These are phyloP conservation scores for Coleophora flavipennella DNA, from an alignment of 2,888 invertebrate genomes.

Conservation along the genomic window DNA sequence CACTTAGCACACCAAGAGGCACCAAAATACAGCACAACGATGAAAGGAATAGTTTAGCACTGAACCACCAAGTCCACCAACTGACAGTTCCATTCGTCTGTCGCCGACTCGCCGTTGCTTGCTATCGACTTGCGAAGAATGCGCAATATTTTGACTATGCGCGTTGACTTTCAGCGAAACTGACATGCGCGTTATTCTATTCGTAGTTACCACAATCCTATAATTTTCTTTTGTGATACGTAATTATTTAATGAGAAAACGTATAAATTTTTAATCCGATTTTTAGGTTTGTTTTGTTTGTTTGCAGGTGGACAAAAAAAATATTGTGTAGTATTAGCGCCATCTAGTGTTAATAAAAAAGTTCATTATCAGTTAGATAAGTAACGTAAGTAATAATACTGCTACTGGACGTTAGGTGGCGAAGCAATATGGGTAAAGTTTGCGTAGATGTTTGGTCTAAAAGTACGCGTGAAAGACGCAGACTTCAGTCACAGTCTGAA, in stretches of 20 bases:
- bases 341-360: conserved; percentile 26
- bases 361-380: neutral
- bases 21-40: conserved; percentile 60
- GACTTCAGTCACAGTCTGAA: too few relatives aligned
- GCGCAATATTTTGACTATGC: conserved; percentile 72
- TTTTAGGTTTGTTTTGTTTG: too few relatives aligned
- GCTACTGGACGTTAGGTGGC: conserved; percentile 25
- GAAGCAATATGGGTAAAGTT: neutral
- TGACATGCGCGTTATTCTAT: conserved; percentile 51
- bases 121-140: conserved; percentile 50
- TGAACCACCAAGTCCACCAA: too few relatives aligned
- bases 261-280: too few relatives aligned
- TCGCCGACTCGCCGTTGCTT: conserved; percentile 36
- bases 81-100: conserved; percentile 41
- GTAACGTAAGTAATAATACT: conserved; percentile 2
- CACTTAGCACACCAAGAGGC: conserved; percentile 60
- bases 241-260: too few relatives aligned
- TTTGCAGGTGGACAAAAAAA: too few relatives aligned
- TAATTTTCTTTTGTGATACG: too few relatives aligned
- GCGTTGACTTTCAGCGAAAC: conserved; percentile 53
- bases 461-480: too few relatives aligned
- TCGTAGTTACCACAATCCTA: neutral
- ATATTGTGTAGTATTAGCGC: conserved; percentile 11
- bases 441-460: too few relatives aligned
- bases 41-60: conserved; percentile 36